A percentile compares a stretch with the other conserved stretches of the same genome.
Conservation (phyloP, 2,113 vertebrate genomes). For the Myrmecobius fasciatus region DNA sequence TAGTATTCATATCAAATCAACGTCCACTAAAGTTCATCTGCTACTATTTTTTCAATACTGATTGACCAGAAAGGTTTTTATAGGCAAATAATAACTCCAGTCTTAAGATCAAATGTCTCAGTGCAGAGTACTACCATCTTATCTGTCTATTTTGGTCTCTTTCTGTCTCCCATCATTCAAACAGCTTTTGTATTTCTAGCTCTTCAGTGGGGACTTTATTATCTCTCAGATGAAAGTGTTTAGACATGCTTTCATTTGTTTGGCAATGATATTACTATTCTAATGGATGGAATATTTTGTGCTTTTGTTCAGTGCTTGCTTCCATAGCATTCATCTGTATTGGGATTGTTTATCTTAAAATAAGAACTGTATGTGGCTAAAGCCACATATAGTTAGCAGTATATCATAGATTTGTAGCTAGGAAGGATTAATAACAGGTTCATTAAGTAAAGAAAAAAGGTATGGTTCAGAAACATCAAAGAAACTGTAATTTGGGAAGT, state of each 20-base stretch:
- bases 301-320: not conserved
- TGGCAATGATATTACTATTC: not conserved
- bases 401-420: not conserved
- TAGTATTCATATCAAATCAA: not conserved
- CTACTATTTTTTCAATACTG: not conserved
- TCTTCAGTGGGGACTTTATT: not conserved
- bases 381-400: not conserved
- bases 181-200: not conserved
- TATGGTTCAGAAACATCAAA: not conserved
- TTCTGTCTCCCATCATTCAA: not conserved
- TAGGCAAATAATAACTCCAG: not conserved
- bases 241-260: not conserved
- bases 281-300: not conserved
- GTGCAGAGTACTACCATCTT: not conserved
- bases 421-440: no score
- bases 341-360: not conserved
- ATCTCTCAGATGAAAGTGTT: not conserved
- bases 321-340: not conserved
- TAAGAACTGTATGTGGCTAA: not conserved
- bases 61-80: not conserved
- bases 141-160: not conserved
- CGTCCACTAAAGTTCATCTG: not conserved
- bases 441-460: not conserved
- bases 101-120: not conserved
- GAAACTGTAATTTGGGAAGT: not conserved